Evolutionary conservation across 2,888 invertebrate species (phyloP), one percentile per base, ranked within the genome.

Genomic region (Empis livida): DNA sequence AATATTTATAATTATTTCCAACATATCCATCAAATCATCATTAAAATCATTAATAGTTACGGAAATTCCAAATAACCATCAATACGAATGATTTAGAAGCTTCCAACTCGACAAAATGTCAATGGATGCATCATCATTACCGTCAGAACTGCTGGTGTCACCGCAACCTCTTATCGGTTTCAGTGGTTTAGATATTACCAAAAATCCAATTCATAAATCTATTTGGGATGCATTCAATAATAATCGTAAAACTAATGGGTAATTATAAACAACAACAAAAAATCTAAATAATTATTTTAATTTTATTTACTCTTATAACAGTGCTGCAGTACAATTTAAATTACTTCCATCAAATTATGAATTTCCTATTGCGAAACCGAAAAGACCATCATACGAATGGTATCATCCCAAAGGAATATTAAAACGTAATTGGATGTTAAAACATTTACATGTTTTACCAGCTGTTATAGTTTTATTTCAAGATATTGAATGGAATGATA

Each of bases 401-500:
- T 94, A 94, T 67, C 84, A 91, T 56, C 92, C 92, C 0, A 89
- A 88, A 67, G 96, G 97, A 11, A 87, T 97, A 54, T 70, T 97
- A 9, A 95, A 96, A 65, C 80, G 84, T 40, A 89, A 90, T 62
- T 99, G 97, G 97, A 85, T 96, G 74, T 77, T 81, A 44, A 99
- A 99, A 68, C 92, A 96, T 62, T 74, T 93, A 35, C 81, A 84
- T 55, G 77, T 86, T 48, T 77, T 97, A 53, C 97, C 99, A 10
- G 84, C 96, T 2, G 85, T 97, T 1, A 84, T 93, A 23, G 93
- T 95, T 3, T 78, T 95, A 51, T 99, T 97, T 69, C 91, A 90
- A 66, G 96, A 99, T 61, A 78, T 97, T 63, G 96, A 97, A 70
- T 99, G 97, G 97, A 90, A 91, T 64, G 95, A 96, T 69, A 74